Percentiles rank a stretch among this genome's conserved stretches.
Conservation (phyloP, 2,888 invertebrate genomes). For the Silvanus unidentatus region DNA sequence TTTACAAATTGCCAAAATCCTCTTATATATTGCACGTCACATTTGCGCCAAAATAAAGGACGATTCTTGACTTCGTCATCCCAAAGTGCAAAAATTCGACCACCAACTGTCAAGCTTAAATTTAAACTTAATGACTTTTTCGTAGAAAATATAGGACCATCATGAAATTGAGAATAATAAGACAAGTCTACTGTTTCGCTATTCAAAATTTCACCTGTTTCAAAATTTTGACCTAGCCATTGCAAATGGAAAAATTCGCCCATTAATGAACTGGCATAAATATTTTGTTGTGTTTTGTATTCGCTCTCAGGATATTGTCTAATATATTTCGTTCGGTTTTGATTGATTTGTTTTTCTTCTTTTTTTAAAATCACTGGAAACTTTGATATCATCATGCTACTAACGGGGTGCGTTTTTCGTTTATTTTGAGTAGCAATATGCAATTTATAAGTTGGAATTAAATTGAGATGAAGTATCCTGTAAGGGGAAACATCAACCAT, state of each 20-base stretch:
- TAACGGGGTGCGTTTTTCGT: not conserved
- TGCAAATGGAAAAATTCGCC: slow-evolving; percentile 44
- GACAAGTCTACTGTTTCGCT: slow-evolving; percentile 55
- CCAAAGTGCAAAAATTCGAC: slow-evolving; percentile 41
- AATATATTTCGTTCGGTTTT: not conserved
- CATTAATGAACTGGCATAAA: slow-evolving; percentile 14
- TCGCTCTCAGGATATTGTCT: slow-evolving; percentile 2
- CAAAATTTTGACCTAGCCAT: slow-evolving; percentile 66
- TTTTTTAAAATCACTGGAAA: not conserved
- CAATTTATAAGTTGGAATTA: slow-evolving; percentile 59
- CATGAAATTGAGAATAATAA: slow-evolving; percentile 52
- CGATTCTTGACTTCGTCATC: slow-evolving; percentile 53
- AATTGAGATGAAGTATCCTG: slow-evolving; percentile 54
- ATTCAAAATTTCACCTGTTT: slow-evolving; percentile 56
- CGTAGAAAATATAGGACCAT: slow-evolving; percentile 55
- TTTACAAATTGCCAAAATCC: slow-evolving; percentile 63
- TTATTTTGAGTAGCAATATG: not conserved
- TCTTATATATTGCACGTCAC: slow-evolving; percentile 54
- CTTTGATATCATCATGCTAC: not conserved
- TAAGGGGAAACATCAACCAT: slow-evolving; percentile 55
- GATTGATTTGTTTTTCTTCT: not conserved
- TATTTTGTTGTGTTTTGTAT: not conserved
- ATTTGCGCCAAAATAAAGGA: slow-evolving; percentile 64
- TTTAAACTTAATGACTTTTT: slow-evolving; percentile 8
- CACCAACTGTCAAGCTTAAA: slow-evolving; percentile 32